Conservation (phyloP, 1,140 invertebrate genomes). For the Brachionus plicatilis region DNA sequence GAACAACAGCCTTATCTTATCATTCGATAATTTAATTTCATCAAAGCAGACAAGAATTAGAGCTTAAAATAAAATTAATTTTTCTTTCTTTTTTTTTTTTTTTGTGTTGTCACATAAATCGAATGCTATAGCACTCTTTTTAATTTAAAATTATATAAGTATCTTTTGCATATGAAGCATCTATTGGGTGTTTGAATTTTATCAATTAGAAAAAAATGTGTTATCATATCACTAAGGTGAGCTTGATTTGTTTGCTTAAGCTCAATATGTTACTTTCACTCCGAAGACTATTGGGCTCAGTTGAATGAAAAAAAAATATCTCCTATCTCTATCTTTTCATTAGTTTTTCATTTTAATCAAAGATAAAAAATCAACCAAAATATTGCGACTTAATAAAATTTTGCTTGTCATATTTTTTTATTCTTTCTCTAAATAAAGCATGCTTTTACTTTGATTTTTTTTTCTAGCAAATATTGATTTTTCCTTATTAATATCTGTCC, state of each 20-base stretch:
- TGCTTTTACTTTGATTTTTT: slow-evolving; percentile 14
- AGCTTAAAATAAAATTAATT: background rate
- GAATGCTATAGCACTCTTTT: background rate
- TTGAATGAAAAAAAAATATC: background rate
- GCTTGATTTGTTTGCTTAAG: background rate
- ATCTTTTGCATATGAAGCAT: background rate
- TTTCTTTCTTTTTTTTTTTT: background rate
- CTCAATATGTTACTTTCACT: slow-evolving; percentile 28
- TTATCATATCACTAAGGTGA: slow-evolving; percentile 22
- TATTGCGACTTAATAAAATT: slow-evolving; percentile 24
- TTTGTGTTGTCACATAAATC: slow-evolving; percentile 9
- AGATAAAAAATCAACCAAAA: slow-evolving; percentile 24
- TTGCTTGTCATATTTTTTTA: background rate
- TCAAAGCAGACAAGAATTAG: background rate
- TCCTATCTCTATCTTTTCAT: slow-evolving; percentile 27
- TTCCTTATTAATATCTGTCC: background rate
- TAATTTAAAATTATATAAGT: slow-evolving; percentile 7
- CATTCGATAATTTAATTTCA: background rate
- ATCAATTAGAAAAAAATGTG: background rate
- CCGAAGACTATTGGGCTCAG: background rate
- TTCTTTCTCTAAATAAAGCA: slow-evolving; percentile 2
- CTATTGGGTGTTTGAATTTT: slow-evolving; percentile 14
- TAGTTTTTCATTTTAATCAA: slow-evolving; percentile 7
- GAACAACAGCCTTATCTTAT: background rate
- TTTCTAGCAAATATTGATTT: slow-evolving; percentile 12